Percentiles rank a stretch among this genome's conserved stretches.
Evolutionary conservation across 2,888 invertebrate species (phyloP).

Genomic region (Bugula neritina): DNA sequence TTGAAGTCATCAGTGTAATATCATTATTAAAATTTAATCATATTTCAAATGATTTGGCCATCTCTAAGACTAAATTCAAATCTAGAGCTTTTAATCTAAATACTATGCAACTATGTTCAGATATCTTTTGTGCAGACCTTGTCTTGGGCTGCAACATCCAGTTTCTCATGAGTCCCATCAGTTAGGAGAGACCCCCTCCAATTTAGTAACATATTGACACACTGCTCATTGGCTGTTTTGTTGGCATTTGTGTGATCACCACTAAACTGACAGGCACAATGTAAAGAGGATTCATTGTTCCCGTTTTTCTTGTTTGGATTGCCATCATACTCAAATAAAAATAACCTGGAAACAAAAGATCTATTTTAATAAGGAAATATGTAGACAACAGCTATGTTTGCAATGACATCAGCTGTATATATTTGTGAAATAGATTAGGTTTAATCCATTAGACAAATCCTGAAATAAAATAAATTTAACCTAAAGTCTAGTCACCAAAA

Average conservation of each 20-base stretch:
- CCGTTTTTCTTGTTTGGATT: slow-evolving; percentile 66
- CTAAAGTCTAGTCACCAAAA: no score
- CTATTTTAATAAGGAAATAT: background rate
- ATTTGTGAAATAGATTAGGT: no score
- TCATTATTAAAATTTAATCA: no score
- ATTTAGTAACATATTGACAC: slow-evolving; percentile 8
- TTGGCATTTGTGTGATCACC: background rate
- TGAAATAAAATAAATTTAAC: no score
- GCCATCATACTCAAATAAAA: slow-evolving; percentile 62
- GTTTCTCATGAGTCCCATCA: slow-evolving; percentile 55
- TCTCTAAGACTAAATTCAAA: no score
- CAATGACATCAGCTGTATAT: no score
- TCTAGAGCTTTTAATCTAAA: no score
- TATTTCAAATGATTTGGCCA: no score
- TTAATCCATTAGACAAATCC: no score
- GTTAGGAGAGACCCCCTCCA: background rate
- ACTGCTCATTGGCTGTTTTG: background rate
- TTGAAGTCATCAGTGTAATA: no score
- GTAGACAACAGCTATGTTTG: background rate
- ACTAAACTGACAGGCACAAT: slow-evolving; percentile 58
- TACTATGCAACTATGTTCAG: no score
- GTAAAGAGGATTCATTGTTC: slow-evolving; percentile 62
- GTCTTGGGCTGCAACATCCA: slow-evolving; percentile 61
- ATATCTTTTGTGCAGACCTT: no score
- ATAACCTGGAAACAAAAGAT: slow-evolving; percentile 55